phyloP scores from a whole-genome alignment of 2,888 invertebrate species.

The Sturmia bella region DNA sequence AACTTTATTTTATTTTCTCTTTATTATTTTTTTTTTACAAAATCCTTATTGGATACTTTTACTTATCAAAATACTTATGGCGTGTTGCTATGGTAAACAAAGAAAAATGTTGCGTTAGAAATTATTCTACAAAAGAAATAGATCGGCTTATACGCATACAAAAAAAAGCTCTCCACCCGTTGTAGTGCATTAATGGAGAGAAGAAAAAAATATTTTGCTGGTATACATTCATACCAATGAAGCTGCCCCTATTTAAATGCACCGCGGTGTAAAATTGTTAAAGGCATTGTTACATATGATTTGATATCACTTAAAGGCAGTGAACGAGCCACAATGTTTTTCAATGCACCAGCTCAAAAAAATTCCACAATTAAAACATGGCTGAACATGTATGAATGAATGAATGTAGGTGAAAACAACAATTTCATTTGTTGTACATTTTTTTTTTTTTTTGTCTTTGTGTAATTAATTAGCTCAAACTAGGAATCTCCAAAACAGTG shows the following conservation, averaged over 20 bases:
- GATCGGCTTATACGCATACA: too few relatives aligned
- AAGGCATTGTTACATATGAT: slow-evolving; percentile 6
- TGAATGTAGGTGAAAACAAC: slow-evolving; percentile 41
- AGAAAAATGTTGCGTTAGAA: too few relatives aligned
- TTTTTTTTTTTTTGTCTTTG: slow-evolving; percentile 4
- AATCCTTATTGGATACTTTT: too few relatives aligned
- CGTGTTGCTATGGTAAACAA: too few relatives aligned
- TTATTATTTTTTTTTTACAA: too few relatives aligned
- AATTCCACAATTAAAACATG: slow-evolving; percentile 37
- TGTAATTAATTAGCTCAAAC: slow-evolving; percentile 64
- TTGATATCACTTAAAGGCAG: slow-evolving; percentile 4
- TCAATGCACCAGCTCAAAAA: slow-evolving; percentile 6
- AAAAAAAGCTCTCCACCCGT: too few relatives aligned
- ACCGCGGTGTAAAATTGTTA: neutral
- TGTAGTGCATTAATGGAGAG: too few relatives aligned
- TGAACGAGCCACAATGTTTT: slow-evolving; percentile 50
- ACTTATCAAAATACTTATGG: too few relatives aligned
- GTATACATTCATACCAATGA: neutral
- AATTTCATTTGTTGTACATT: neutral
- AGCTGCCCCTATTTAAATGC: slow-evolving; percentile 7
- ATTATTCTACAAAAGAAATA: too few relatives aligned
- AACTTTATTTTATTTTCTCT: too few relatives aligned
- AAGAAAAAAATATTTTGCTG: too few relatives aligned
- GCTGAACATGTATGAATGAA: neutral
- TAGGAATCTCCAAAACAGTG: slow-evolving; percentile 38